Percentiles rank a stretch among this genome's conserved stretches.
Conservation (phyloP, 2,113 vertebrate species). For the Tragelaphus scriptus region DNA sequence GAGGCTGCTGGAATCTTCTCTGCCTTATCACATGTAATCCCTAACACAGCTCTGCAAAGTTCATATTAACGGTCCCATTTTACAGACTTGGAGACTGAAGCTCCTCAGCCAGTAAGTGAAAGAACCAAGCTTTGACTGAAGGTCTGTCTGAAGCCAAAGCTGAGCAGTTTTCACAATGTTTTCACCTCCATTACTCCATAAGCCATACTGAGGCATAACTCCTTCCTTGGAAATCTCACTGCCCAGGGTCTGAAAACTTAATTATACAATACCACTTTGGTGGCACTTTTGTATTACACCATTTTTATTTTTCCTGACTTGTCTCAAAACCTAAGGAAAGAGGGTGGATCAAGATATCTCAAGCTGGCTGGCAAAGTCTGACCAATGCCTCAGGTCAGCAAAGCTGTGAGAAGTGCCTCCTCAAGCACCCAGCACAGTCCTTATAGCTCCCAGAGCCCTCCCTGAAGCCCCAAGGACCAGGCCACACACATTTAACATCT, state of each 20-base stretch:
- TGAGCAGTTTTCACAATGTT: not conserved
- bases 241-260: not conserved
- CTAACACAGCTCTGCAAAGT: not conserved
- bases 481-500: not conserved
- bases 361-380: not conserved
- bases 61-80: not conserved
- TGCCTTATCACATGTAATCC: not conserved
- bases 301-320: not conserved
- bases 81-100: not conserved
- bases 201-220: not conserved
- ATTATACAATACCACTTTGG: not conserved
- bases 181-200: not conserved
- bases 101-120: not conserved
- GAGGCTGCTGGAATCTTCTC: not conserved
- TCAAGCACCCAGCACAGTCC: not conserved
- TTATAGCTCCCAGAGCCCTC: not conserved
- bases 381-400: constrained; percentile 5
- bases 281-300: not conserved
- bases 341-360: not conserved
- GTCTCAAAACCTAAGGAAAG: not conserved
- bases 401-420: not conserved
- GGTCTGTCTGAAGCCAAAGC: not conserved
- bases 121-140: not conserved
- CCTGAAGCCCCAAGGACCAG: not conserved
- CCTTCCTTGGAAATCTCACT: not conserved